Conservation (phyloP, 1,140 invertebrate genomes). For the Lepidurus packardi region DNA sequence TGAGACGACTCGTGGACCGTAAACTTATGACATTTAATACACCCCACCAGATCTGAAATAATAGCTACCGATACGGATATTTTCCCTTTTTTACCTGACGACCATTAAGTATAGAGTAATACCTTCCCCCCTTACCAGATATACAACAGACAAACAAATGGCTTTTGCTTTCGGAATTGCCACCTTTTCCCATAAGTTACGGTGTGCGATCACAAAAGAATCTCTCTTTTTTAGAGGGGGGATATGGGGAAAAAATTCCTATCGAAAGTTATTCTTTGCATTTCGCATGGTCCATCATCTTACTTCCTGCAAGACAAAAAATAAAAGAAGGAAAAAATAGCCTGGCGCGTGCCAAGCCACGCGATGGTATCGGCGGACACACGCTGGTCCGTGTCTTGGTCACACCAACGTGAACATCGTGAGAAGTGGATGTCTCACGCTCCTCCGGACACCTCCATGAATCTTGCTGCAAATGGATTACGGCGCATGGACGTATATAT, state of each 20-base stretch:
- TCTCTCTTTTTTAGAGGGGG: background rate
- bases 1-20: background rate
- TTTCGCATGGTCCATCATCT: background rate
- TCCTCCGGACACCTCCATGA: constrained; percentile 14
- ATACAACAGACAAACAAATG: background rate
- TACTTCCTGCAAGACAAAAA: background rate
- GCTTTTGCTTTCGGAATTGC: constrained; percentile 14
- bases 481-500: background rate
- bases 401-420: constrained; percentile 21
- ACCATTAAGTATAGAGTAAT: background rate
- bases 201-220: background rate
- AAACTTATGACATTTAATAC: constrained; percentile 17
- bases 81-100: background rate
- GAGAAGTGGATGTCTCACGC: constrained; percentile 20
- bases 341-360: constrained; percentile 16
- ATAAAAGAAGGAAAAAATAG: background rate
- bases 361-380: constrained; percentile 16
- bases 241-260: background rate
- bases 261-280: background rate
- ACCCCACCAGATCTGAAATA: background rate
- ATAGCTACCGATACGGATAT: constrained; percentile 14
- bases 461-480: background rate
- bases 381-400: constrained; percentile 17
- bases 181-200: constrained; percentile 15
- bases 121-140: background rate